Evolutionary conservation across 2,797 vertebrate species (phyloP), one percentile per base, ranked within the genome.

Genomic region (Nyctibius grandis): DNA sequence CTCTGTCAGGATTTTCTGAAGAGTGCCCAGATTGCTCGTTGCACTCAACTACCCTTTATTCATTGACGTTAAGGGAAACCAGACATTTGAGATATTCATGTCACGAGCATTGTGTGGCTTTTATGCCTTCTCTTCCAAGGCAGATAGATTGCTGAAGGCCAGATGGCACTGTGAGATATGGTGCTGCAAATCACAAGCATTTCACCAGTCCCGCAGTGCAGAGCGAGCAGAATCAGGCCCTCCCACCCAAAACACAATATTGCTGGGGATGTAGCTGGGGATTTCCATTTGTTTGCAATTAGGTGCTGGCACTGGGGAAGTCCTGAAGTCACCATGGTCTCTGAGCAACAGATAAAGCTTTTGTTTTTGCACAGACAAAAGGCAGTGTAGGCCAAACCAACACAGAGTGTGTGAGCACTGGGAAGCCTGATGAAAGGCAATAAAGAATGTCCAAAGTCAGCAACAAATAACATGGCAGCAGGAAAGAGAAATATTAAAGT

Each of bases 221-320:
- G 75, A 34, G 25, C 0, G 29, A 89, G 34, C 67, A 92, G 93
- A 77, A 93, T 93, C 75, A 53, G 69, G 59, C 45, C 57, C 31
- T 91, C 70, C 63, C 67, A 92, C 54, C 47, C 78, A 89, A 92
- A 75, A 31, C 54, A 81, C 44, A 21, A 13, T 22, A 26, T 18
- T 79, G 34, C 34, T 77, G 80, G 50, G 11, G 3, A 34, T 12
- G 4, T 15, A 61, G n/a, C 47, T 13, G 17, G 59, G 74, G 73
- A 86, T 80, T 90, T 95, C 47, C 91, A 95, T 96, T 95, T 95
- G 95, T 95, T 96, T 94, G 90, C 56, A 90, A 94, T 96, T 97
- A 97, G 74, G 19, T 85, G 80, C 70, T 96, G 95, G 95, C 96
- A 95, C 85, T 47, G 70, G 56, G 51, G 94, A 90, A 93, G 70